phyloP scores from a whole-genome alignment of 2,888 invertebrate genomes.

The Vesta saturnalis region DNA sequence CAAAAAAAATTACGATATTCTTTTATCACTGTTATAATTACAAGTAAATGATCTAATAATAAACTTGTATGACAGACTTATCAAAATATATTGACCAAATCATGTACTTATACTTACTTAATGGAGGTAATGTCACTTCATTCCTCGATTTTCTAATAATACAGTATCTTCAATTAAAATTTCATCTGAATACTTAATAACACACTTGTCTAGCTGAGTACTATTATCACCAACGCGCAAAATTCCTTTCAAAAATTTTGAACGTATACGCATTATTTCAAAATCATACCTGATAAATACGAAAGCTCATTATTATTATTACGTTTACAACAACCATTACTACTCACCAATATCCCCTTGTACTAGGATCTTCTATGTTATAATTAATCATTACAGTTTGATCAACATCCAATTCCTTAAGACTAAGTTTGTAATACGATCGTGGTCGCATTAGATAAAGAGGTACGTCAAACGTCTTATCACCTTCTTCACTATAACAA shows the following conservation, averaged over 20 bases:
- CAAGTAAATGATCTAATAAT: too few relatives aligned
- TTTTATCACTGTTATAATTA: too few relatives aligned
- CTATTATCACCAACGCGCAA: slow-evolving; percentile 67
- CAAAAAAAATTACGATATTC: too few relatives aligned
- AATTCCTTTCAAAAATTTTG: slow-evolving; percentile 67
- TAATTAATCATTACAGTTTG: slow-evolving; percentile 78
- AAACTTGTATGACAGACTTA: too few relatives aligned
- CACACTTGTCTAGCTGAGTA: slow-evolving; percentile 70
- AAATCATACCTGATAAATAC: slow-evolving; percentile 66
- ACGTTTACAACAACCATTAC: not conserved
- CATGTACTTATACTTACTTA: slow-evolving; percentile 20
- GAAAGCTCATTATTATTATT: not conserved
- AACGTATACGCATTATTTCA: slow-evolving; percentile 64
- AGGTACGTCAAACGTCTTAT: slow-evolving; percentile 57
- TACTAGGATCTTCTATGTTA: slow-evolving; percentile 74
- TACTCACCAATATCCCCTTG: slow-evolving; percentile 75
- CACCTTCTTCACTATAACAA: slow-evolving; percentile 40
- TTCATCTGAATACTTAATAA: slow-evolving; percentile 69
- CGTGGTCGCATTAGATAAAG: slow-evolving; percentile 74
- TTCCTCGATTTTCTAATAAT: slow-evolving; percentile 44
- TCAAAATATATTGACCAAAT: too few relatives aligned
- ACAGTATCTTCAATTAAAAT: slow-evolving; percentile 72
- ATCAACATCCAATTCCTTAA: slow-evolving; percentile 67
- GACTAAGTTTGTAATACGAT: slow-evolving; percentile 66
- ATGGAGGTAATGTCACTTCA: not conserved